Conservation (phyloP, 1,140 invertebrate species). For the Diorhabda sublineata region DNA sequence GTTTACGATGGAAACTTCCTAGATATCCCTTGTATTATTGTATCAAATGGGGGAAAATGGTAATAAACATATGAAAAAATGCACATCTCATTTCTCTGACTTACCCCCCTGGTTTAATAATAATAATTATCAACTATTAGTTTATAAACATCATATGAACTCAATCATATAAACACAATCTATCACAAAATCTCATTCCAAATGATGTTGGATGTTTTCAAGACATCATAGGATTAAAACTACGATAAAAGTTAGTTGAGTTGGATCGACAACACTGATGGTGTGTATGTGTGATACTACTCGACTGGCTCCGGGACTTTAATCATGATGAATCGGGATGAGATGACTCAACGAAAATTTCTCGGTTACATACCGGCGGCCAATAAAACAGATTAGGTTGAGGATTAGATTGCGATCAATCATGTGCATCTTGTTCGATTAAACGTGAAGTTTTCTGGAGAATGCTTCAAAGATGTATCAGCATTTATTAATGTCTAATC, state of each 20-base stretch:
- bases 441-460: background rate
- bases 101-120: no score
- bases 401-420: conserved; percentile 15
- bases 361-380: conserved; percentile 10
- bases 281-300: background rate
- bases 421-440: conserved; percentile 12
- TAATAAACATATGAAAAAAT: no score
- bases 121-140: no score
- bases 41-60: no score
- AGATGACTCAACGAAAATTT: conserved; percentile 9
- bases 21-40: no score
- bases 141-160: no score
- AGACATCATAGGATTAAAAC: background rate
- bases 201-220: no score
- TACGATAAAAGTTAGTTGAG: background rate
- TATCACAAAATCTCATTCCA: no score
- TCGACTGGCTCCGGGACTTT: background rate
- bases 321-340: conserved; percentile 10
- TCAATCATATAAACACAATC: no score
- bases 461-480: background rate
- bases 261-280: background rate
- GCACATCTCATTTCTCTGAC: no score
- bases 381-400: conserved; percentile 16
- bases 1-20: no score
- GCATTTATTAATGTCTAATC: background rate